Base-by-base conservation (phyloP, 2,797 vertebrate species). In the Borostomias antarcticus region DNA sequence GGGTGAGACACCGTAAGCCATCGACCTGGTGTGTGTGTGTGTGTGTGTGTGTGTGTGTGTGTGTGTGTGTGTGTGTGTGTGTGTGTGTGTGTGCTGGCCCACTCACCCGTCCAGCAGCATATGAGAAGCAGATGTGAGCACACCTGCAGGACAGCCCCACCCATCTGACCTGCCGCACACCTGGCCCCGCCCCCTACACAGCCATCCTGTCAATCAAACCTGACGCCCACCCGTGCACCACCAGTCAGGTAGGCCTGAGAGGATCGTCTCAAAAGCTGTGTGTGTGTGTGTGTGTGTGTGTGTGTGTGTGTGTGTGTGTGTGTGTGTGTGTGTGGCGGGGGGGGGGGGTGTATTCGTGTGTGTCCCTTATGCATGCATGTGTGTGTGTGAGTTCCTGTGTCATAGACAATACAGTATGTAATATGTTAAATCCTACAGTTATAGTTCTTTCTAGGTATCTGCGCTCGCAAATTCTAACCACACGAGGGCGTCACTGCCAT, bases 191-290 rank as follows among this genome's bases (percentile, higher is more conserved):
- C 33, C 58, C 60, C 30, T 35, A 13, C 69, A 57, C 26, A 62
- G 48, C 35, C 68, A 67, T 7, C 52, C 64, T 40, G 15, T 69
- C 75, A 35, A 51, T 37, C 73, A 8, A 21, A 68, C 25, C 66
- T 47, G 65, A 76, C 70, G 58, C 62, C 72, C 35, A 74, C 81
- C 81, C 78, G 79, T 74, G 62, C 61, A 65, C 68, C 73, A 72
- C 74, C 86, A 81, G 58, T 64, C 82, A 91, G 89, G 90, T 90
- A 76, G 72, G 13, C 4, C 65, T 37, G n/a, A 19, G 21, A 51
- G 7, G 21, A 3, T 51, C n/a, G n/a, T n/a, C n/a, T n/a, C n/a
- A n/a, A n/a, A n/a, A n/a, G n/a, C n/a, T n/a, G 61, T 63, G 30
- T 52, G 30, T 13, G 8, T 25, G 13, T 51, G 8, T 37, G 7